Base-by-base conservation (phyloP, 2,113 vertebrate species). In the Corythornis madagascariensis region DNA sequence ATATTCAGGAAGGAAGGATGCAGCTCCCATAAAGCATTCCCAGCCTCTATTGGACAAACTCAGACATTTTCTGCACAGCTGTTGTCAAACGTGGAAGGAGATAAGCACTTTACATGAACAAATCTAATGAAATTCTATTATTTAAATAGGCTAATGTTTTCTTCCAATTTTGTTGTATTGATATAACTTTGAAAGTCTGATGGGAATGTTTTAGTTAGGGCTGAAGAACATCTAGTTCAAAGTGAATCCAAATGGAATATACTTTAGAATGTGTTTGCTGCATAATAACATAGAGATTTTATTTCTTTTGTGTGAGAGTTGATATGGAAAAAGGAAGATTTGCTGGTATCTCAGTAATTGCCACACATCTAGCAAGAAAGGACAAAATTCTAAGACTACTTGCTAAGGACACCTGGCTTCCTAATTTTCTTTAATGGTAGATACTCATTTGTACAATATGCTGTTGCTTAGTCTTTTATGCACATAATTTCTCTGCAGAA, bases 361-460 rank as follows among this genome's bases (percentile, higher is more conserved):
- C 38, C 25, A 38, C 31, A 47, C 13, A 75, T 28, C 28, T 66
- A 79, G 47, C 38, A 90, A 90, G 91, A 67, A 67, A 71, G 47
- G 9, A 77, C 33, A 59, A 47, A 63, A 45, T 33, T 91, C 43
- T 42, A 38, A 19, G 53, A 76, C 63, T 89, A 13, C 52, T 88
- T 89, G 74, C 80, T 50, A 42, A 59, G 73, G 40, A 69, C 43
- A 53, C 45, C 83, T 86, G 93, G n/a, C 35, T 94, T 69, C 55
- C 53, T 81, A 20, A 94, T 91, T 89, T 91, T n/a, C 35, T 93
- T 64, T 91, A 91, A 89, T 60, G 61, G 38, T 57, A 83, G 84
- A 14, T 56, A 13, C 16, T 66, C 3, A 0, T 77, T 88, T 90
- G 72, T n/a, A 53, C 5, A 4, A 64, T 69, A 69, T 29, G 42